These are phyloP conservation scores for Drosophila seguyi DNA, from an alignment of 1,140 invertebrate species.

Conservation along the genomic window DNA sequence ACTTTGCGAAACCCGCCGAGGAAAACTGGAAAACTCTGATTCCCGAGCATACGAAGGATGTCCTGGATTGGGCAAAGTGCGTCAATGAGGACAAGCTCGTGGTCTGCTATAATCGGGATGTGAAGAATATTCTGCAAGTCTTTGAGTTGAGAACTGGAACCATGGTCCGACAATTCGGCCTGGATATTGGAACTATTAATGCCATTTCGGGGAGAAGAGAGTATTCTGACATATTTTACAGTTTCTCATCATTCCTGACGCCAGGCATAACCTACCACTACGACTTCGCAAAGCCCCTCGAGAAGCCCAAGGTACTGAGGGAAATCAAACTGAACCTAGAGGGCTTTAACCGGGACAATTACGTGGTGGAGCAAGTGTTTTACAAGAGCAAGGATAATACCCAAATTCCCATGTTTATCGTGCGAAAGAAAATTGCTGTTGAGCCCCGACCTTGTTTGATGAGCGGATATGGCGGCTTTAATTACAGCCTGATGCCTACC, in stretches of 20 bases:
- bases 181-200: constrained; percentile 94
- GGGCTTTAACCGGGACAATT: constrained; percentile 92
- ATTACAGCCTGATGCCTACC: constrained; percentile 94
- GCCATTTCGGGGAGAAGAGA: constrained; percentile 94
- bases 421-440: constrained; percentile 90
- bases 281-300: constrained; percentile 89
- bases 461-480: constrained; percentile 99
- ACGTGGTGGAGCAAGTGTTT: constrained; percentile 96
- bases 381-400: constrained; percentile 97
- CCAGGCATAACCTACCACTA: constrained; percentile 94
- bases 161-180: constrained; percentile 89
- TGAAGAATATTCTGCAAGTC: constrained; percentile 95
- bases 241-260: constrained; percentile 96
- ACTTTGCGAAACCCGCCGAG: constrained; percentile 91
- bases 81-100: constrained; percentile 95
- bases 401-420: constrained; percentile 98
- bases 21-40: constrained; percentile 94
- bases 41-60: constrained; percentile 94
- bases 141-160: constrained; percentile 91
- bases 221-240: constrained; percentile 96
- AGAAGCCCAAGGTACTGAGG: constrained; percentile 88
- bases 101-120: constrained; percentile 96
- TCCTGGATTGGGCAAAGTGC: constrained; percentile 94
- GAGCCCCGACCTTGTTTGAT: constrained; percentile 92
- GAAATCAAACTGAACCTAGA: constrained; percentile 91